A percentile compares a stretch with the other conserved stretches of the same genome.
Conservation (phyloP, 2,888 invertebrate species). For the Sussaba pulchella region DNA sequence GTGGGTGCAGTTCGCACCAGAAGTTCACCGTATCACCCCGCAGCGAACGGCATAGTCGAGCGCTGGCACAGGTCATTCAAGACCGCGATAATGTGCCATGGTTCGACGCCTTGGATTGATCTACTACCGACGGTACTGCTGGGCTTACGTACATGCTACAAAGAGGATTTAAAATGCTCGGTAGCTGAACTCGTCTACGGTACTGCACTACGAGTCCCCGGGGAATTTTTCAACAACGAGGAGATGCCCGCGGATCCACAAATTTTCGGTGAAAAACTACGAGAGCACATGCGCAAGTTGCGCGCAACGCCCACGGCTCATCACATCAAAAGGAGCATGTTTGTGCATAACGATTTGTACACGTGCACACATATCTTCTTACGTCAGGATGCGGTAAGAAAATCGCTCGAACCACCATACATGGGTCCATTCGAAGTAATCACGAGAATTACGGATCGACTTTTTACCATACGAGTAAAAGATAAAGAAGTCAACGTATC, state of each 20-base stretch:
- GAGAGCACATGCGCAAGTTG: conserved; percentile 18
- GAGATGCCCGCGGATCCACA: conserved; percentile 23
- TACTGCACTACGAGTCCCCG: conserved; percentile 20
- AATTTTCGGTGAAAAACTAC: conserved; percentile 31
- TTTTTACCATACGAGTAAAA: conserved; percentile 4
- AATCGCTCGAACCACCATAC: conserved; percentile 11
- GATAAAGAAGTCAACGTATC: background rate
- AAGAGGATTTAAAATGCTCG: conserved; percentile 70
- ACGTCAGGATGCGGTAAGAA: background rate
- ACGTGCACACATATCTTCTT: background rate
- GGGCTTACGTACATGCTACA: conserved; percentile 73
- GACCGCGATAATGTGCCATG: conserved; percentile 4
- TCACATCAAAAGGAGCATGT: conserved; percentile 8
- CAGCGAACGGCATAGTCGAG: conserved; percentile 36
- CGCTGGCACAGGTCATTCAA: conserved; percentile 49
- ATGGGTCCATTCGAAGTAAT: background rate
- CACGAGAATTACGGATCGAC: background rate
- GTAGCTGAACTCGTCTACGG: conserved; percentile 26
- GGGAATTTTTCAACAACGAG: conserved; percentile 38
- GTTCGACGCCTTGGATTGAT: background rate
- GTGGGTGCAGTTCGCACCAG: conserved; percentile 20
- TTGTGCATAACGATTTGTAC: conserved; percentile 31
- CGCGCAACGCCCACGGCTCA: conserved; percentile 23
- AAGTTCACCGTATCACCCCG: conserved; percentile 37
- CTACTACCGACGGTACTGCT: conserved; percentile 52